A percentile compares a stretch with the other conserved stretches of the same genome.
Conservation (phyloP, 2,888 invertebrate genomes). For the Tetanocera ferruginea region DNA sequence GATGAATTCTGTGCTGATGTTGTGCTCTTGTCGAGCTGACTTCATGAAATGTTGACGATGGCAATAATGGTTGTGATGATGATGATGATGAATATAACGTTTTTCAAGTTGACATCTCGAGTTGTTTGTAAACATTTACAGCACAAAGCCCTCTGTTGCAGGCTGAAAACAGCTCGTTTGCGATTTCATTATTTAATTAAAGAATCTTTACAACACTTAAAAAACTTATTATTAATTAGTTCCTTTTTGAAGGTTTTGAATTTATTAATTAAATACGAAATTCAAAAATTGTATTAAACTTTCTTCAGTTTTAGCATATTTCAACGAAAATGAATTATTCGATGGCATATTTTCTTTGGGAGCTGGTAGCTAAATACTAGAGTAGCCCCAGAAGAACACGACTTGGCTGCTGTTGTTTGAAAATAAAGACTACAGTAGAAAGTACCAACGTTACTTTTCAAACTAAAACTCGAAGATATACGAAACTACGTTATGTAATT, state of each 20-base stretch:
- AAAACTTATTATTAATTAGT: background rate
- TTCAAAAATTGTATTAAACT: background rate
- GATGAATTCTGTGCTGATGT: background rate
- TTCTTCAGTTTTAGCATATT: too few species aligned
- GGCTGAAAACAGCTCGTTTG: background rate
- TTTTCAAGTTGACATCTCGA: constrained; percentile 69
- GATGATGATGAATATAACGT: constrained; percentile 62
- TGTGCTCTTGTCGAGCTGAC: constrained; percentile 25
- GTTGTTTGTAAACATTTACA: constrained; percentile 67
- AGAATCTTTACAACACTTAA: background rate
- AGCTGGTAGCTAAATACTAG: too few species aligned
- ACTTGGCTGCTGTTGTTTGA: too few species aligned
- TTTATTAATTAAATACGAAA: background rate
- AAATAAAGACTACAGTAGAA: too few species aligned
- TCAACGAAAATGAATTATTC: too few species aligned
- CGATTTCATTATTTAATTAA: constrained; percentile 20
- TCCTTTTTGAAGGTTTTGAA: background rate
- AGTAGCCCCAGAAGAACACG: too few species aligned
- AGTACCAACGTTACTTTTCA: too few species aligned
- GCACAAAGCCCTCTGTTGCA: background rate
- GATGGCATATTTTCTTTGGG: too few species aligned
- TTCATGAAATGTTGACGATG: constrained; percentile 2
- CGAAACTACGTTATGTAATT: too few species aligned
- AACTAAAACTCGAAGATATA: too few species aligned
- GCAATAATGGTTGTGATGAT: too few species aligned